Evolutionary conservation across 2,797 vertebrate species (phyloP).

Genomic region (Micropoecilia bifurca): DNA sequence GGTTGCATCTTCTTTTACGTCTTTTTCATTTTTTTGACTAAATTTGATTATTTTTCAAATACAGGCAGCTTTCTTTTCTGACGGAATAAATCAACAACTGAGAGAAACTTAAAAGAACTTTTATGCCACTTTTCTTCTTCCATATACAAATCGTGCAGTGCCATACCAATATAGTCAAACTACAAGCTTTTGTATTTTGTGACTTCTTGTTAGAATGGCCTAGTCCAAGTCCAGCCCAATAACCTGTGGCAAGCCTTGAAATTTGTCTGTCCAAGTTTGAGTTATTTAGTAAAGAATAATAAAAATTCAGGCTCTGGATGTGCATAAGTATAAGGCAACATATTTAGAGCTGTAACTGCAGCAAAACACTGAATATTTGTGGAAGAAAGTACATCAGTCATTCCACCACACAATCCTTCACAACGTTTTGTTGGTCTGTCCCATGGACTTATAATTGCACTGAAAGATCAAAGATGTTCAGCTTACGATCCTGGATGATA

Average conservation of each 20-base stretch:
- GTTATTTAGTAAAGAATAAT: not conserved
- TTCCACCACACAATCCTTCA: too few species aligned
- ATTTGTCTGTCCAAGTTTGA: not conserved
- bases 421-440: too few species aligned
- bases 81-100: not conserved
- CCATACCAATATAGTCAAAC: too few species aligned
- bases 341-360: not conserved
- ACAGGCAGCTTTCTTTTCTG: not conserved
- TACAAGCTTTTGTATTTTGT: too few species aligned
- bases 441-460: too few species aligned
- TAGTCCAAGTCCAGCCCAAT: not conserved
- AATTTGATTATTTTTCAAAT: not conserved
- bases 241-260: not conserved
- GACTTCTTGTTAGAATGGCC: not conserved
- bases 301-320: not conserved
- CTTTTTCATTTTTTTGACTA: not conserved
- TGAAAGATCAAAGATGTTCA: not conserved
- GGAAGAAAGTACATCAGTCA: too few species aligned
- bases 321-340: not conserved
- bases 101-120: not conserved
- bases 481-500: not conserved
- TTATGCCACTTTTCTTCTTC: not conserved
- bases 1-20: not conserved
- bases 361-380: too few species aligned
- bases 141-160: not conserved